These are phyloP conservation scores for Suncus etruscus DNA, from an alignment of 2,113 vertebrate species.

Conservation along the genomic window DNA sequence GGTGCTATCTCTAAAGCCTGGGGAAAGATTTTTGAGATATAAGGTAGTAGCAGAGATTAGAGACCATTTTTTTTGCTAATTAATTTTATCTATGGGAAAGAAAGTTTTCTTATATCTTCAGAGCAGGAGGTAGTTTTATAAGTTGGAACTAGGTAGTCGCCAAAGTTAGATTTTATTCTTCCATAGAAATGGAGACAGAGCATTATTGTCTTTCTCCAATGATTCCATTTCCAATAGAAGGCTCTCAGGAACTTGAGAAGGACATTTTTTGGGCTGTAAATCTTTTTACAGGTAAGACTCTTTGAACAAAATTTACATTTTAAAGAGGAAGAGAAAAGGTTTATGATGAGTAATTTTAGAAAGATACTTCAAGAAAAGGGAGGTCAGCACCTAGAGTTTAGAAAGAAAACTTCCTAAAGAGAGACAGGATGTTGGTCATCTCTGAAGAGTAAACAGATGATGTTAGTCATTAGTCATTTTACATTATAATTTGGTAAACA, in stretches of 20 bases:
- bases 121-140: neutral
- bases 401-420: neutral
- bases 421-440: neutral
- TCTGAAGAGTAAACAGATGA: neutral
- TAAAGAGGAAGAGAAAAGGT: neutral
- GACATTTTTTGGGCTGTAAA: neutral
- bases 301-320: conserved; percentile 31
- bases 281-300: neutral
- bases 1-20: too few relatives aligned
- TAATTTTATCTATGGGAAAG: neutral
- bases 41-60: neutral
- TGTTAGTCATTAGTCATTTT: neutral
- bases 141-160: neutral
- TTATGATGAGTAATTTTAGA: conserved; percentile 15
- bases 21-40: too few relatives aligned
- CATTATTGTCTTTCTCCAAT: neutral
- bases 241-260: conserved; percentile 15
- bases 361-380: conserved; percentile 28
- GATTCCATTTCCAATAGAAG: neutral
- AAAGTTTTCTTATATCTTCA: neutral
- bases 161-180: neutral
- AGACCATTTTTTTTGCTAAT: neutral
- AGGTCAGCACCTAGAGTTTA: neutral
- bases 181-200: neutral
- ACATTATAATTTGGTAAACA: neutral